These are phyloP conservation scores for Caenorhabditis wallacei DNA, from an alignment of 2,888 invertebrate genomes.

Conservation along the genomic window DNA sequence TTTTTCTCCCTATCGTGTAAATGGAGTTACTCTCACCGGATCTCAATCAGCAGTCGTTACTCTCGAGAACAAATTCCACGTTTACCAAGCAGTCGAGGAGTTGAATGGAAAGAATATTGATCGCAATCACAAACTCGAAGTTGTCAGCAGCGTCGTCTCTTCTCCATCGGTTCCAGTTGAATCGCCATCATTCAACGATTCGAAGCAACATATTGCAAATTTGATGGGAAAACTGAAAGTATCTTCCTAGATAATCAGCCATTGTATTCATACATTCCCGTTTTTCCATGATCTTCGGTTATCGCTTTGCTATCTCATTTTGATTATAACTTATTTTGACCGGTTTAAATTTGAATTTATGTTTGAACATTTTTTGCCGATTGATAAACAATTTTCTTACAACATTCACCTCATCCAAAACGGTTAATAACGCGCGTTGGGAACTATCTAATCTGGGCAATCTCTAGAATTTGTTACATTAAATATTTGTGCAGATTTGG, in stretches of 20 bases:
- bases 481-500: no score
- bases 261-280: neutral
- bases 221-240: conserved; percentile 46
- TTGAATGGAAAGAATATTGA: conserved; percentile 53
- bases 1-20: conserved; percentile 59
- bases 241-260: neutral
- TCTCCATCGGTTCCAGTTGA: conserved; percentile 32
- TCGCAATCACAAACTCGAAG: conserved; percentile 50
- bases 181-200: neutral
- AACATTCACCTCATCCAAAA: neutral
- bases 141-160: conserved; percentile 17
- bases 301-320: conserved; percentile 16
- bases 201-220: conserved; percentile 24
- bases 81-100: conserved; percentile 58
- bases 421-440: no score
- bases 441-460: no score
- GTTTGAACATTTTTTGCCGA: neutral
- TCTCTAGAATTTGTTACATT: no score
- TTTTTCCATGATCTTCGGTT: conserved; percentile 5
- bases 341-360: conserved; percentile 14
- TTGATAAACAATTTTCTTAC: conserved; percentile 5
- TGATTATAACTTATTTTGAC: conserved; percentile 8
- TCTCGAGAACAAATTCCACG: conserved; percentile 73
- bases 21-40: conserved; percentile 52
- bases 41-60: conserved; percentile 65